phyloP scores from a whole-genome alignment of 2,888 invertebrate species.

The Hemicrepidius hirtus region DNA sequence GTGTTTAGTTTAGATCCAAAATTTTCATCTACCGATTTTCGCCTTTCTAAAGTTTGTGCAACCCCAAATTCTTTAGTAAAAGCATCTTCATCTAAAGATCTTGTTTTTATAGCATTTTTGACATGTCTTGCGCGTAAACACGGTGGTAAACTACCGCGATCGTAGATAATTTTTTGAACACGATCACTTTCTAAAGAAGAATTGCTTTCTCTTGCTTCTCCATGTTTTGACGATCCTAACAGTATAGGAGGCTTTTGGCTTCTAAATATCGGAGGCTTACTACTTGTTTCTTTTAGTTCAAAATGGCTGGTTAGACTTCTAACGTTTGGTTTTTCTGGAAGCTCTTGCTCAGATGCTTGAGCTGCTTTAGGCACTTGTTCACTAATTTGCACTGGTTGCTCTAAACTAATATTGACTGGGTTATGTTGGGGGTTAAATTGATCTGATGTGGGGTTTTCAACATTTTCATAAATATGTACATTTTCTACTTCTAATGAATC shows the following conservation, averaged over 20 bases:
- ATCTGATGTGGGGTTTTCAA: slow-evolving; percentile 56
- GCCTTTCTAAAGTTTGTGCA: slow-evolving; percentile 65
- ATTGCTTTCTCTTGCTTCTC: slow-evolving; percentile 24
- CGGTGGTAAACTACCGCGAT: slow-evolving; percentile 71
- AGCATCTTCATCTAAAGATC: slow-evolving; percentile 84
- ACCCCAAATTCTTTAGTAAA: slow-evolving; percentile 81
- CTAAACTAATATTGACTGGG: slow-evolving; percentile 15
- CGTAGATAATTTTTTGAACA: slow-evolving; percentile 43
- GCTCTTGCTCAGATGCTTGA: neutral
- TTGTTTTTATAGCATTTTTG: slow-evolving; percentile 78
- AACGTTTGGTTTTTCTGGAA: slow-evolving; percentile 41
- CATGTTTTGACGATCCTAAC: slow-evolving; percentile 7
- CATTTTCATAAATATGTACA: slow-evolving; percentile 66
- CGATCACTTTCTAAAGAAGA: slow-evolving; percentile 36
- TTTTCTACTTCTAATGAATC: slow-evolving; percentile 66
- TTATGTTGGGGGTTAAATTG: slow-evolving; percentile 30
- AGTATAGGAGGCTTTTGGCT: slow-evolving; percentile 29
- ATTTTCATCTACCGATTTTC: slow-evolving; percentile 77
- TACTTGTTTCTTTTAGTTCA: slow-evolving; percentile 69
- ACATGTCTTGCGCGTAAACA: slow-evolving; percentile 78
- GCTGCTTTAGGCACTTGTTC: slow-evolving; percentile 26
- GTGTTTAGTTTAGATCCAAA: slow-evolving; percentile 71
- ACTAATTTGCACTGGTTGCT: slow-evolving; percentile 2
- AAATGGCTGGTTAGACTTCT: slow-evolving; percentile 63
- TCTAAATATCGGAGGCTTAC: slow-evolving; percentile 62